Conservation (phyloP, 2,888 invertebrate species). For the Heterodera filipjevi region DNA sequence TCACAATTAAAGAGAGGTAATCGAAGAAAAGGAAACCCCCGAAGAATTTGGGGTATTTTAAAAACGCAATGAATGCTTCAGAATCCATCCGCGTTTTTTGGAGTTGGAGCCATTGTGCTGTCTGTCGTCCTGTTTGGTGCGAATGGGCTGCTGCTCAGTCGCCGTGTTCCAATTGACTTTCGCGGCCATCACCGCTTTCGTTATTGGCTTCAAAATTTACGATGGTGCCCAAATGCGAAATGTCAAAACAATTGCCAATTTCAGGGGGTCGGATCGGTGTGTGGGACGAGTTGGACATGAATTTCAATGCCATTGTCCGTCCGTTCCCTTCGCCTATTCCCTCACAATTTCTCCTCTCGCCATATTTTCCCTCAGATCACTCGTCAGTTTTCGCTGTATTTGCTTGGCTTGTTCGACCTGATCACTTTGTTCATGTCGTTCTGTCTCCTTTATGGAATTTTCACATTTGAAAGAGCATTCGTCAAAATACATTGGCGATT, state of each 20-base stretch:
- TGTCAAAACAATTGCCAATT: neutral
- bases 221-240: conserved; percentile 34
- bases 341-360: neutral
- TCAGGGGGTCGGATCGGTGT: conserved; percentile 15
- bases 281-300: conserved; percentile 42
- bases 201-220: conserved; percentile 41
- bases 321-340: neutral
- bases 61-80: no score
- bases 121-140: conserved; percentile 59
- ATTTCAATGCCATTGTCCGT: conserved; percentile 42
- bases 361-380: conserved; percentile 36
- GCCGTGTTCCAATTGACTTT: conserved; percentile 53
- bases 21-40: neutral
- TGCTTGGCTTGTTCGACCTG: conserved; percentile 43
- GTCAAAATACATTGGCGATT: conserved; percentile 48
- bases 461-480: conserved; percentile 45
- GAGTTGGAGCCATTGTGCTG: conserved; percentile 63
- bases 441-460: conserved; percentile 42
- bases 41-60: neutral
- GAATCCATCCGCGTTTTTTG: conserved; percentile 59
- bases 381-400: conserved; percentile 47
- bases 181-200: conserved; percentile 36
- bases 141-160: conserved; percentile 61
- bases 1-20: neutral
- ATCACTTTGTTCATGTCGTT: conserved; percentile 41